These are phyloP conservation scores for Halcyon badia DNA, from an alignment of 2,797 vertebrate genomes.

Conservation along the genomic window DNA sequence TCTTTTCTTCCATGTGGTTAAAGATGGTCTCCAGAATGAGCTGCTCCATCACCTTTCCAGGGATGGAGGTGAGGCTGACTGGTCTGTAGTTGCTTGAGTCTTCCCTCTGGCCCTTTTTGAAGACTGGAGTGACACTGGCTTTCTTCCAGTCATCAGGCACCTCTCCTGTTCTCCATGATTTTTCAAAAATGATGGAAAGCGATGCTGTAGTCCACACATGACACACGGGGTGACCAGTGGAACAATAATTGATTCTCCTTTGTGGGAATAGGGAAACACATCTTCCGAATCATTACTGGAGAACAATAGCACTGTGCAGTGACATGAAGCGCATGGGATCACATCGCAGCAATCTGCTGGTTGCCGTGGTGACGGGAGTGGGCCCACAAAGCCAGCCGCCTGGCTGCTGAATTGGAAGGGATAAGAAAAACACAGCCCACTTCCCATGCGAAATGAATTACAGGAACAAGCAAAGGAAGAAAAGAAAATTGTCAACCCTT, in stretches of 20 bases:
- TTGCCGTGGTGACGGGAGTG: constrained; percentile 79
- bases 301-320: constrained; percentile 47
- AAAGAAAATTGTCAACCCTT: constrained; percentile 80
- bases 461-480: constrained; percentile 75
- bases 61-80: too few relatives aligned
- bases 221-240: neutral
- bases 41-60: too few relatives aligned
- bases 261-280: neutral
- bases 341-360: constrained; percentile 66
- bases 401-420: constrained; percentile 81
- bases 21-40: too few relatives aligned
- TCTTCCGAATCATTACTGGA: neutral
- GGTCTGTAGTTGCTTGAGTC: too few relatives aligned
- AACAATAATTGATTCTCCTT: neutral
- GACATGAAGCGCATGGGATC: constrained; percentile 74
- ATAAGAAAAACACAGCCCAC: constrained; percentile 82
- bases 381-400: constrained; percentile 77
- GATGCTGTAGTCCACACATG: neutral
- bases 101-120: too few relatives aligned
- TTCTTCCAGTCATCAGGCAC: too few relatives aligned
- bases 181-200: too few relatives aligned
- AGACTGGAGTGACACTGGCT: too few relatives aligned
- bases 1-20: too few relatives aligned
- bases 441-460: constrained; percentile 81
- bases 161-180: too few relatives aligned